Percentiles rank a stretch among this genome's conserved stretches.
These are phyloP conservation scores for Cylas formicarius DNA, from an alignment of 1,140 invertebrate genomes.

Conservation along the genomic window DNA sequence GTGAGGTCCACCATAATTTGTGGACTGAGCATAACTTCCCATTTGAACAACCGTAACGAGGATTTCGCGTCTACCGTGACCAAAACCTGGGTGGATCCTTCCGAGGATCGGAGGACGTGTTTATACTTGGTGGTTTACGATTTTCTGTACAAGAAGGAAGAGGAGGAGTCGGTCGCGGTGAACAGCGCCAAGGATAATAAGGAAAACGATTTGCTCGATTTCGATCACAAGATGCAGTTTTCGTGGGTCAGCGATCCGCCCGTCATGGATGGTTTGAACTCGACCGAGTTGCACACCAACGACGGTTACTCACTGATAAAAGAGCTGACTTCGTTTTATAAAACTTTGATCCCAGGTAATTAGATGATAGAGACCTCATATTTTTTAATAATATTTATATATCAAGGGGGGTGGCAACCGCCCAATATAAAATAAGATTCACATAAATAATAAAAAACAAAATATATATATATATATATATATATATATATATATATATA, in stretches of 20 bases:
- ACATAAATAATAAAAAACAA: neutral
- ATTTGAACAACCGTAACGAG: conserved; percentile 8
- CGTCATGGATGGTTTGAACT: conserved; percentile 6
- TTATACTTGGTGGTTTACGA: conserved; percentile 53
- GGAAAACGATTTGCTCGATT: conserved; percentile 9
- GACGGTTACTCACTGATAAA: conserved; percentile 25
- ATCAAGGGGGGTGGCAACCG: too few species aligned
- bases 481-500: too few species aligned
- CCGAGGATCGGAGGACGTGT: conserved; percentile 20
- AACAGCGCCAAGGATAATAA: conserved; percentile 14
- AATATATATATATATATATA: too few species aligned
- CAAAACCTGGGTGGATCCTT: conserved; percentile 16
- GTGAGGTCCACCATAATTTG: conserved; percentile 36
- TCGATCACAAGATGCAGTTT: conserved; percentile 11
- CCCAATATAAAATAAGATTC: neutral
- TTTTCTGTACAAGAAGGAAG: conserved; percentile 45
- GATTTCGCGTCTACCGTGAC: conserved; percentile 2
- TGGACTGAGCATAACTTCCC: conserved; percentile 31
- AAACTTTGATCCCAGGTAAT: conserved; percentile 36
- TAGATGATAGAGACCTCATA: too few species aligned
- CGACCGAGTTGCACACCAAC: conserved; percentile 8
- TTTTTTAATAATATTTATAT: too few species aligned
- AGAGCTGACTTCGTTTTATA: conserved; percentile 32
- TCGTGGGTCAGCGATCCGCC: neutral
- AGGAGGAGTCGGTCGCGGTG: conserved; percentile 16